Percentiles rank a stretch among this genome's conserved stretches.
Evolutionary conservation across 1,140 invertebrate species (phyloP).

Genomic region (Monochamus saltuarius): DNA sequence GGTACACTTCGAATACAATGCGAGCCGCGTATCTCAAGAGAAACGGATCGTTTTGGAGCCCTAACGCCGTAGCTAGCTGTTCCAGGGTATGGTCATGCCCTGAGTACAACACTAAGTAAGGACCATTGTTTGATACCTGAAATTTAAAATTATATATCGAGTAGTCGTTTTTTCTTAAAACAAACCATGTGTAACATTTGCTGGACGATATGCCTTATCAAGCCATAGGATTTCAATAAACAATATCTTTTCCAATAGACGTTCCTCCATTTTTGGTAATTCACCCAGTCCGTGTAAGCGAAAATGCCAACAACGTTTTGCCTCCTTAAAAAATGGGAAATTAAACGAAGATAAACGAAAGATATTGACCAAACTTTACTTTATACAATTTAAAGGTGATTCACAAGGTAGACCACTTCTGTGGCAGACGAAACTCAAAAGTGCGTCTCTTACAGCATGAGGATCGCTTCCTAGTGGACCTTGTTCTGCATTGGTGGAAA

Average conservation of each 20-base stretch:
- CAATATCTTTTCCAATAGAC: constrained; percentile 65
- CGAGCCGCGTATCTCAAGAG: constrained; percentile 79
- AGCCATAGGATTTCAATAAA: constrained; percentile 73
- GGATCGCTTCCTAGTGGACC: constrained; percentile 51
- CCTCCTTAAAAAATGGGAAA: constrained; percentile 55
- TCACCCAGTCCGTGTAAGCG: constrained; percentile 75
- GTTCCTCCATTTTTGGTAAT: constrained; percentile 65
- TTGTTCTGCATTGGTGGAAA: constrained; percentile 42
- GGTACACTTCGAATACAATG: constrained; percentile 81
- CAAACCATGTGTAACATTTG: constrained; percentile 73
- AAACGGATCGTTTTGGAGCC: constrained; percentile 61
- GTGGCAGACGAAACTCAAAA: constrained; percentile 83
- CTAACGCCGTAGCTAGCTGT: constrained; percentile 76
- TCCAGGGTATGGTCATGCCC: constrained; percentile 89
- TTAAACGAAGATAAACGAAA: not conserved
- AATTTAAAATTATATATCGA: no score
- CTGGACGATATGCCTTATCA: constrained; percentile 74
- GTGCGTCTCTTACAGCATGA: constrained; percentile 73
- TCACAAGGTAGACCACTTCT: constrained; percentile 73
- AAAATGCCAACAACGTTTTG: constrained; percentile 73
- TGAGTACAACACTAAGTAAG: constrained; percentile 83
- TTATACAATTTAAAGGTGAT: constrained; percentile 43
- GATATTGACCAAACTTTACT: constrained; percentile 23
- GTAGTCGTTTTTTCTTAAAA: not conserved
- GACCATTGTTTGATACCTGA: constrained; percentile 66